Base-by-base conservation (phyloP, 1,140 invertebrate genomes). In the Coptotermes formosanus region DNA sequence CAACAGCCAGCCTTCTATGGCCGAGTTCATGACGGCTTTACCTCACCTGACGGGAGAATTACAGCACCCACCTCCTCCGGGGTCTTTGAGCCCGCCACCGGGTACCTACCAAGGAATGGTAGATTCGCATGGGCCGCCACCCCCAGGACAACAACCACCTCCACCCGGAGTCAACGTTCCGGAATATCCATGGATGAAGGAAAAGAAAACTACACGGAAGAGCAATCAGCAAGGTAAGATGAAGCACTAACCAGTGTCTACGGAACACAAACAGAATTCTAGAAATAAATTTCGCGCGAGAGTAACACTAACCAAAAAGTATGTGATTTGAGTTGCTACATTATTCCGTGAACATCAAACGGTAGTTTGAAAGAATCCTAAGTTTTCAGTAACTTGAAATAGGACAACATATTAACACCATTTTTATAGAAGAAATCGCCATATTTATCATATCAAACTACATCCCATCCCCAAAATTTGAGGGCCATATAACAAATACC, bases 171-270 rank as follows among this genome's bases (percentile, higher is more conserved):
- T 96, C 88, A 96, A 96, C 90, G 96, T 98, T 83, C 96, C 97
- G 38, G 97, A 98, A 89, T 98, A 98, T 91, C 97, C 97, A 1
- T 98, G 97, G 97, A 98, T 98, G 97, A 98, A 98, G 90, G 97
- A 98, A 91, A 98, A 98, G 93, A 98, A 98, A 91, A 97, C 97
- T 3, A 96, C 97, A 2, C 93, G 97, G 88, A 98, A 98, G 91
- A 95, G 92, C 90, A 95, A 93, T 89, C 97, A 97, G 91, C 97
- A 97, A 96, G 96, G 97, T 97, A 92, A 94, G 93, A 91, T 52
- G n/a, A 55, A 83, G 9, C 0, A 32, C 11, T 16, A 23, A 30
- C 14, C n/a, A 75, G 9, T 75, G 3, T 16, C 14, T 75, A 14
- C 0, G 25, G 25, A 75, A 75, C 25, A 75, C 64, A 30, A 75